Evolutionary conservation across 2,888 invertebrate species (phyloP).

Genomic region (Liodrosophila aerea): DNA sequence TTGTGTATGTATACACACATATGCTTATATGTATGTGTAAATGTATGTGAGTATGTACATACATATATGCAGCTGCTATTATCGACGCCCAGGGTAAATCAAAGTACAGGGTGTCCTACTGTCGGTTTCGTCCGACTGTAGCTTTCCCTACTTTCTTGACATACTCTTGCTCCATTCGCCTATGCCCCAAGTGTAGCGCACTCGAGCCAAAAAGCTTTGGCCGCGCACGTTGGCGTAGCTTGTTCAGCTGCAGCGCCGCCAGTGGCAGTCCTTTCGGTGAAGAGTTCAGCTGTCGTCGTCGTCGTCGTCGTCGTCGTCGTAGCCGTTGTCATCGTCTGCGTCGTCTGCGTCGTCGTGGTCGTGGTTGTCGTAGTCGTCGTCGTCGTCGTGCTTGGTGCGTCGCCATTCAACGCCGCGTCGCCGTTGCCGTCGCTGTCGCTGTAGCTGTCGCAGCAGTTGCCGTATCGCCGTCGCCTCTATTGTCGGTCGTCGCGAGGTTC

Average conservation of each 20-base stretch:
- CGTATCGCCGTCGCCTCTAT: slow-evolving; percentile 45
- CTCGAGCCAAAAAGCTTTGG: slow-evolving; percentile 40
- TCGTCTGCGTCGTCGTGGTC: slow-evolving; percentile 35
- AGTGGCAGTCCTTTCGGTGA: slow-evolving; percentile 76
- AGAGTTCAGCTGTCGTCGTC: slow-evolving; percentile 65
- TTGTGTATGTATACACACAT: too few relatives aligned
- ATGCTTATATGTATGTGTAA: too few relatives aligned
- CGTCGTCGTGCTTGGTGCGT: slow-evolving; percentile 18
- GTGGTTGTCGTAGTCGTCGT: slow-evolving; percentile 9
- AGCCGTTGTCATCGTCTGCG: slow-evolving; percentile 18
- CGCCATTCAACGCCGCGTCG: slow-evolving; percentile 37
- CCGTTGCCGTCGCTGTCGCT: slow-evolving; percentile 31
- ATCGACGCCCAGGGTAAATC: too few relatives aligned
- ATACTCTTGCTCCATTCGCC: not conserved
- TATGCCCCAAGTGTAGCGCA: slow-evolving; percentile 21
- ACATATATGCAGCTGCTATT: too few relatives aligned
- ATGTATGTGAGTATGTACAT: too few relatives aligned
- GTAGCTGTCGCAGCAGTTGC: slow-evolving; percentile 41
- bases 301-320: slow-evolving; percentile 17
- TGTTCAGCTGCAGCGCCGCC: slow-evolving; percentile 61
- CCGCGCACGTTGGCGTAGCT: slow-evolving; percentile 40
- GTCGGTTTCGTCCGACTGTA: too few relatives aligned
- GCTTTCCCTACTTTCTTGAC: too few relatives aligned
- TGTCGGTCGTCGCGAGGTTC: slow-evolving; percentile 52
- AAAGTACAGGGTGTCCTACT: too few relatives aligned